Evolutionary conservation across 2,888 invertebrate genomes (phyloP), one percentile per base, ranked within the genome.

Genomic region (Macaria liturata): DNA sequence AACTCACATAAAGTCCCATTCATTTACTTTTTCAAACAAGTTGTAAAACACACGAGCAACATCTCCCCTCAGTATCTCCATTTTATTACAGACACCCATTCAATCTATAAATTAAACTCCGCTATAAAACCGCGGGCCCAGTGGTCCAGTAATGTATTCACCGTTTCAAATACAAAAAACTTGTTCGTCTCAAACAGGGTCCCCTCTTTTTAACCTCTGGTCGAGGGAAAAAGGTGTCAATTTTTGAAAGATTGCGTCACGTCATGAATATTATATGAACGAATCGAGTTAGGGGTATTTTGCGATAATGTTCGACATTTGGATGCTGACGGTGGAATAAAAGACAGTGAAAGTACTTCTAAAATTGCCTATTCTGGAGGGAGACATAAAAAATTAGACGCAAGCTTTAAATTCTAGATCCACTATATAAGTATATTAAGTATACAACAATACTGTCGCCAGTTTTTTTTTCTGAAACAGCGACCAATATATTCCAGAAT

Each of bases 251-350:
- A 91, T 91, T 90, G 91, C 81, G 80, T 81, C 85, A 68, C 85
- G 88, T 88, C 91, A 91, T 91, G 91, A 91, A 91, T 91, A 88
- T 91, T 91, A 90, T 90, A 91, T 91, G 88, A 91, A 88, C 83
- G 88, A 87, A 85, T 88, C 80, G 87, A 88, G 91, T 91, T 91
- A 88, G 88, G 90, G 89, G 88, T 83, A 88, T 89, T 90, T 88
- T 84, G 86, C 80, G 89, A 91, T 91, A 91, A 91, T 91, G 91
- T 88, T 84, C 83, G 79, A 76, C 81, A 82, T 82, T 85, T 81
- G 84, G 81, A 59, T 59, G 51, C 54, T 51, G 59, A 45, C 54
- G 34, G 48, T 32, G 43, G 54, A 39, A 42, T 48, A 31, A 44
- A 52, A 51, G n/a, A 40, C 59, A 59, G 54, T n/a, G n/a, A n/a